Base-by-base conservation (phyloP, 2,113 vertebrate species). In the Mirounga angustirostris region DNA sequence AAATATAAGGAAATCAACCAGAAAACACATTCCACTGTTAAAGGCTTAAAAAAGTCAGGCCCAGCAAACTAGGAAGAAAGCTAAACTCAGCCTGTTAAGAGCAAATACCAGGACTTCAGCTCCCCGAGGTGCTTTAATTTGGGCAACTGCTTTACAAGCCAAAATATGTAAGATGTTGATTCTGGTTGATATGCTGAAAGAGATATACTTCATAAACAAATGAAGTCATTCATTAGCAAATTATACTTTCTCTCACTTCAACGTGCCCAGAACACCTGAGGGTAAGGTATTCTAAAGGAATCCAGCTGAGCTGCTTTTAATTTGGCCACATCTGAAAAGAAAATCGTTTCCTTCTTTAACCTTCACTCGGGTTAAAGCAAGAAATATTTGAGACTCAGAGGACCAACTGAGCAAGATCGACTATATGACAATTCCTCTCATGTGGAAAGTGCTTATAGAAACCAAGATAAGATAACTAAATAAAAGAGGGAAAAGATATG, bases 371-470 rank as follows among this genome's bases (percentile, higher is more conserved):
- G 74, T 52, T 26, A 7, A 91, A 81, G 59, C 59, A 90, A n/a
- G 61, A 95, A n/a, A 69, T 2, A 26, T 0, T 0, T 5, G 28
- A 81, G 61, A 78, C 82, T 26, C 43, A 54, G 18, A 85, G 83
- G 46, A 69, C 58, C 94, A 87, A 73, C 4, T 6, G 36, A 73
- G 58, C 28, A 89, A 61, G 28, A 92, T 16, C 1, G 0, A 54
- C 58, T 71, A 79, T 15, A 12, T 11, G 33, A 84, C 12, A 95
- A 59, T 15, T 91, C 65, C 80, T 92, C 71, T 89, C 63, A 84
- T 40, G n/a, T 81, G 82, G 54, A 83, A 85, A 92, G 43, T 56
- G 56, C 16, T n/a, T 76, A 56, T 30, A 92, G 33, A 97, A 96
- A 59, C 61, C 33, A 85, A 94, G 92, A 87, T 36, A n/a, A 73